Evolutionary conservation across 2,797 vertebrate genomes (phyloP).

Genomic region (Schizothorax lantsangensis): DNA sequence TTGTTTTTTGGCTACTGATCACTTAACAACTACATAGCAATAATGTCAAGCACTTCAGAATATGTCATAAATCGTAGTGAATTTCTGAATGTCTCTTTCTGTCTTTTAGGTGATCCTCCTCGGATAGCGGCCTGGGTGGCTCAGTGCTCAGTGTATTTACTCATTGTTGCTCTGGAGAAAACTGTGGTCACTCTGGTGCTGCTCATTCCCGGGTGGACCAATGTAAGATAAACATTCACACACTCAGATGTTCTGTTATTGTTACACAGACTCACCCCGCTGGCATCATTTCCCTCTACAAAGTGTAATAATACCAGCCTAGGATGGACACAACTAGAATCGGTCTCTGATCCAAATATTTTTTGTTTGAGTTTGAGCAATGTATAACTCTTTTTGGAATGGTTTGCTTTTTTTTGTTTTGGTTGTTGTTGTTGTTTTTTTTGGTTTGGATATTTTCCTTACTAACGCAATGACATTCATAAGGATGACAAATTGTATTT

Average conservation of each 20-base stretch:
- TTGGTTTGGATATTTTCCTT: background rate
- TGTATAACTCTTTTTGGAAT: background rate
- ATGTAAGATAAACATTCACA: slow-evolving; percentile 66
- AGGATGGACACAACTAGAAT: background rate
- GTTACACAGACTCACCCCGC: background rate
- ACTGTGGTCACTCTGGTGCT: slow-evolving; percentile 39
- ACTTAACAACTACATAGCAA: background rate
- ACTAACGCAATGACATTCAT: background rate
- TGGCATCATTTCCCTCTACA: background rate
- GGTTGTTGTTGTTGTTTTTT: background rate
- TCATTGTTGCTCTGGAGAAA: slow-evolving; percentile 81
- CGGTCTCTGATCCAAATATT: background rate
- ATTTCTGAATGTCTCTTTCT: slow-evolving; percentile 31
- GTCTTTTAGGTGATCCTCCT: slow-evolving; percentile 76
- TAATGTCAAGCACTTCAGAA: background rate
- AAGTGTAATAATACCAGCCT: background rate
- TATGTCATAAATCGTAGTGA: background rate
- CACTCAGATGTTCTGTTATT: background rate
- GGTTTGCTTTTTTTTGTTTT: background rate
- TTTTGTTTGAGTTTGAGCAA: background rate
- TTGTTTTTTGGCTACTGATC: background rate
- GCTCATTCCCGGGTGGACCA: slow-evolving; percentile 79
- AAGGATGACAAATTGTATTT: background rate
- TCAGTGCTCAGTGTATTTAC: slow-evolving; percentile 81
- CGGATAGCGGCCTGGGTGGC: slow-evolving; percentile 79